phyloP scores from a whole-genome alignment of 2,113 vertebrate species.

The Sylvilagus bachmani region DNA sequence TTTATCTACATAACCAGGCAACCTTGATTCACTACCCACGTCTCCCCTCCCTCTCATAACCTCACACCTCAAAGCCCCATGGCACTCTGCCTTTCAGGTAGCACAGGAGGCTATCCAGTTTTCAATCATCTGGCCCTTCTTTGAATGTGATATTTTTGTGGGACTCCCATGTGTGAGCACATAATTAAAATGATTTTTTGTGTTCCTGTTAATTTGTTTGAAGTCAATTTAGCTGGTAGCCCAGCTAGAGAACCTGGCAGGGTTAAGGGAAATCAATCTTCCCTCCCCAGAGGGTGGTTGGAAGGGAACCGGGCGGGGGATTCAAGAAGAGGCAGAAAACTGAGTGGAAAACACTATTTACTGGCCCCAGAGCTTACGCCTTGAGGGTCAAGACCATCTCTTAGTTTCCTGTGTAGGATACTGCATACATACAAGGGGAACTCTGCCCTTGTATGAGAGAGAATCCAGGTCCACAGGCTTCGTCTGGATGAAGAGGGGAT shows the following conservation, averaged over 20 bases:
- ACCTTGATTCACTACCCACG: background rate
- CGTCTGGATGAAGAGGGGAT: background rate
- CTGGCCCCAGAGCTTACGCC: background rate
- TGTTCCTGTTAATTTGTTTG: background rate
- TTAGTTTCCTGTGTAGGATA: background rate
- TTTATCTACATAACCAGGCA: background rate
- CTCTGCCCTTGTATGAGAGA: background rate
- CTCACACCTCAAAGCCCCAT: background rate
- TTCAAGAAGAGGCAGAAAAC: background rate
- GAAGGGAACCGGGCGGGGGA: background rate
- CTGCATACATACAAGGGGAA: background rate
- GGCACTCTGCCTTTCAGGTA: accelerated
- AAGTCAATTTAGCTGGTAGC: background rate
- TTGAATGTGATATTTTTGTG: background rate
- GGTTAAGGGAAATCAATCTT: background rate
- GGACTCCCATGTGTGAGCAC: too few species aligned
- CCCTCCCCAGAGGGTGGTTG: background rate
- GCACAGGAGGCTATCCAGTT: background rate
- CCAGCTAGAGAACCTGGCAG: background rate
- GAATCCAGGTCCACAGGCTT: background rate
- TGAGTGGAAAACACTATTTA: background rate
- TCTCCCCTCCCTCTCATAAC: background rate
- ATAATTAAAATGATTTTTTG: background rate
- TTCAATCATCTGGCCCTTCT: background rate
- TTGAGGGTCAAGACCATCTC: background rate